Evolutionary conservation across 2,888 invertebrate species (phyloP).

Genomic region (Dromius quadrimaculatus): DNA sequence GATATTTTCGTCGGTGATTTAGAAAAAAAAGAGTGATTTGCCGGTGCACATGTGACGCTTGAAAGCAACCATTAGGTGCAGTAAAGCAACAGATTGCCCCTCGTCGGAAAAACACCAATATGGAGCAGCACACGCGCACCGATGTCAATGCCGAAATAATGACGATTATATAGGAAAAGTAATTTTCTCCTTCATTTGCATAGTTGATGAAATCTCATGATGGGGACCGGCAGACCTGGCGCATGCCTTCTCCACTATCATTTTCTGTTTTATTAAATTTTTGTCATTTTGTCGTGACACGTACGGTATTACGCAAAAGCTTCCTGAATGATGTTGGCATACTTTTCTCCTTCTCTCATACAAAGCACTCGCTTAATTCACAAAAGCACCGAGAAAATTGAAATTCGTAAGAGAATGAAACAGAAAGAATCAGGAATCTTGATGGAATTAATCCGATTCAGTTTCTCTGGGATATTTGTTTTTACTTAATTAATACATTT

Average conservation of each 20-base stretch:
- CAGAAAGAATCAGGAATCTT: too few relatives aligned
- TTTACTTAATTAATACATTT: too few relatives aligned
- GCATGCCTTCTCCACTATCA: conserved; percentile 53
- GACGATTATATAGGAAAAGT: conserved; percentile 69
- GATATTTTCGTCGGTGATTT: conserved; percentile 41
- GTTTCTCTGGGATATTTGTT: too few relatives aligned
- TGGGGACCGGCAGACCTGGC: conserved; percentile 27
- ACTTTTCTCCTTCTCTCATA: conserved; percentile 6
- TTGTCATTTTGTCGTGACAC: conserved; percentile 48
- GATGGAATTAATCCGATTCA: too few relatives aligned
- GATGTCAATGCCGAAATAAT: conserved; percentile 69
- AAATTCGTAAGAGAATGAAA: too few relatives aligned
- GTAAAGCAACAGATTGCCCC: conserved; percentile 49
- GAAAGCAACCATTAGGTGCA: conserved; percentile 42
- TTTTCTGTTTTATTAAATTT: conserved; percentile 54
- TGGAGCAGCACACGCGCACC: conserved; percentile 62
- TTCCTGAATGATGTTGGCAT: conserved; percentile 34
- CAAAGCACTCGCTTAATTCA: conserved; percentile 7
- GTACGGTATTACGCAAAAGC: conserved; percentile 31
- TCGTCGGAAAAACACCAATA: conserved; percentile 64
- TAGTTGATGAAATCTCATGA: conserved; percentile 67
- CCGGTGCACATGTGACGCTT: conserved; percentile 34
- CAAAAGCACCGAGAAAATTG: too few relatives aligned
- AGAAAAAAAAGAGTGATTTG: conserved; percentile 45
- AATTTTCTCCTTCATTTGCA: conserved; percentile 68